These are phyloP conservation scores for Tanytarsus gracilentus DNA, from an alignment of 2,888 invertebrate species.

Conservation along the genomic window DNA sequence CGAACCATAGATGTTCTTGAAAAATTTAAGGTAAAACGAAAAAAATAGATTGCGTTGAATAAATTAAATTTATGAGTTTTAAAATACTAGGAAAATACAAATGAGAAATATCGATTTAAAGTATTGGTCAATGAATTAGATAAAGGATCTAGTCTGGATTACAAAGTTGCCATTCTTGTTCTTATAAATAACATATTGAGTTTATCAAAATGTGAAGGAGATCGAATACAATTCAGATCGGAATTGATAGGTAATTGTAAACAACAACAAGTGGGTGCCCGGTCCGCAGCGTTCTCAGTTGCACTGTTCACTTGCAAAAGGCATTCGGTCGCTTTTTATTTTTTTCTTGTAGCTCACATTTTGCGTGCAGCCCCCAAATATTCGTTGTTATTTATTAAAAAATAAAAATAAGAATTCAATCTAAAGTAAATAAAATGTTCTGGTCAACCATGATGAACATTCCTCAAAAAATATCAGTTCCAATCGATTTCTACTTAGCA, in stretches of 20 bases:
- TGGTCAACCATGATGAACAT: no score
- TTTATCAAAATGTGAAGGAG: conserved; percentile 76
- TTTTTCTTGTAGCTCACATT: no score
- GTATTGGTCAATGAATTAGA: conserved; percentile 83
- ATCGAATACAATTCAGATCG: conserved; percentile 79
- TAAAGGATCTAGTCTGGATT: conserved; percentile 69
- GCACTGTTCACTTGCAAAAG: no score
- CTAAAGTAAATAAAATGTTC: no score
- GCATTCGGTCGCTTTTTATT: no score
- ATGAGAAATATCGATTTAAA: conserved; percentile 80
- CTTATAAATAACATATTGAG: conserved; percentile 95
- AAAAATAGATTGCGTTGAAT: background rate
- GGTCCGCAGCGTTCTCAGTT: no score
- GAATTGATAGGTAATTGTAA: conserved; percentile 75
- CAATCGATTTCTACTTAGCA: no score
- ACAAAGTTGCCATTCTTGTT: conserved; percentile 83
- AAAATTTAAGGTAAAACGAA: conserved; percentile 70
- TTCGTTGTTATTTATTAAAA: no score
- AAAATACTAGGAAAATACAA: conserved; percentile 62
- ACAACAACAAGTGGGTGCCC: no score
- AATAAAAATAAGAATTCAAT: no score
- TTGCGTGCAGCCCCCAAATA: no score
- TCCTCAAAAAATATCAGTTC: no score
- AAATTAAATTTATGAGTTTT: background rate
- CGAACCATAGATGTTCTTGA: conserved; percentile 84